Evolutionary conservation across 2,797 vertebrate species (phyloP), one percentile per base, ranked within the genome.

Genomic region (Acanthurus leucopareius): DNA sequence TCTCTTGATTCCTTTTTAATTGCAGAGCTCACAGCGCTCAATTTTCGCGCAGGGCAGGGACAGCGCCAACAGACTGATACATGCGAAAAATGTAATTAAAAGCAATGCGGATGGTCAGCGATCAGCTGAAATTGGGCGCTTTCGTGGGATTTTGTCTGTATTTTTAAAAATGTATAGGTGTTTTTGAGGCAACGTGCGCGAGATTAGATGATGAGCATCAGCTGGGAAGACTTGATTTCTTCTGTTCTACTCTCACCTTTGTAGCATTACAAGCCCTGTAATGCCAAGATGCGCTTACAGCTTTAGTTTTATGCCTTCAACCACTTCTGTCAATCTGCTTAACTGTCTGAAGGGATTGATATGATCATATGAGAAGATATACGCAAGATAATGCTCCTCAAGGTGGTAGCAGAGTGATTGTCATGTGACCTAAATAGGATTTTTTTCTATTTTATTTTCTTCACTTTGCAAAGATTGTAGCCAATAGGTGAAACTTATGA

Each of bases 301-400:
- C 1, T 63, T 8, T 65, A 72, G 75, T 57, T 52, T 32, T 10
- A 58, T 58, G 32, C 44, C 22, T 48, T 44, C 44, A 45, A 32
- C 59, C 28, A 58, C 56, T 75, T 51, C 14, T 56, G 5, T 32
- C 47, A 82, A 76, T 75, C 66, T 54, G 22, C 22, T 82, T 72
- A 80, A 48, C 56, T 40, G 61, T 67, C 62, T 51, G 61, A 81
- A 66, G 3, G 54, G 45, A 66, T 56, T 73, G 14, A 48, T 58
- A 5, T 48, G 32, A 25, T 44, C 51, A 63, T 32, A 32, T 22
- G 44, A 63, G 49, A 74, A 58, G 16, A 14, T 53, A 40, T 4
- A 2, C 2, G 51, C 5, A 22, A 35, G 65, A 48, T 74, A 60
- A 69, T 75, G 58, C 47, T 68, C 59, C 48, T 32, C 56, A 6